Base-by-base conservation (phyloP, 1,140 invertebrate species). In the Eubasilissa regina region DNA sequence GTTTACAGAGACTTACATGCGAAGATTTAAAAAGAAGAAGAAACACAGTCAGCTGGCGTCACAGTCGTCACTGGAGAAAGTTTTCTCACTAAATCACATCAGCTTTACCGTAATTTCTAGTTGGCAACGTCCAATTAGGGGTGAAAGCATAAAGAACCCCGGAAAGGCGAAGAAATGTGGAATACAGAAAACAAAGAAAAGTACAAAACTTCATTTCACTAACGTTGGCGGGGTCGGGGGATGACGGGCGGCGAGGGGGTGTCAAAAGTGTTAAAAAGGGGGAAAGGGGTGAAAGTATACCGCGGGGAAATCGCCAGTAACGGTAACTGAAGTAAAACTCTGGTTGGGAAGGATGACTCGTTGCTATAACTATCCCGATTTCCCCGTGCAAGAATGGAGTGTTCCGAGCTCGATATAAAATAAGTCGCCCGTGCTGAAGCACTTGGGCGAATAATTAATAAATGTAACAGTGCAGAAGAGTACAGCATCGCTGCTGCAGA, bases 91-190 rank as follows among this genome's bases (percentile, higher is more conserved):
- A 70, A 70, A 70, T 70, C 66, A 70, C 45, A 70, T 51, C 66
- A 70, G 47, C 44, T 70, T 51, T 51, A 70, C n/a, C 66, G 66
- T 51, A 70, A 70, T 70, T 47, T 70, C 66, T 70, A 70, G 66
- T 70, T 48, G 45, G 44, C 66, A 70, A 70, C 66, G 17, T 70
- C 47, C 66, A 70, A 70, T 70, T 70, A 70, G 66, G 35, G 48
- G 25, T 70, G 45, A 70, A 70, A 70, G 66, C 66, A 70, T 70
- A 70, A 70, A 70, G 19, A 70, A 70, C 66, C 66, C 66, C 62
- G 62, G 62, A 66, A 66, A 66, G 66, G 35, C 60, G 66, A 70
- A 48, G 45, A 70, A 48, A 9, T 17, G 45, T 10, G 47, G 47
- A 11, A 47, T 25, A 47, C 45, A 51, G 66, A 25, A 66, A 70